Evolutionary conservation across 2,797 vertebrate genomes (phyloP), one percentile per base, ranked within the genome.

Genomic region (Chelon labrosus): DNA sequence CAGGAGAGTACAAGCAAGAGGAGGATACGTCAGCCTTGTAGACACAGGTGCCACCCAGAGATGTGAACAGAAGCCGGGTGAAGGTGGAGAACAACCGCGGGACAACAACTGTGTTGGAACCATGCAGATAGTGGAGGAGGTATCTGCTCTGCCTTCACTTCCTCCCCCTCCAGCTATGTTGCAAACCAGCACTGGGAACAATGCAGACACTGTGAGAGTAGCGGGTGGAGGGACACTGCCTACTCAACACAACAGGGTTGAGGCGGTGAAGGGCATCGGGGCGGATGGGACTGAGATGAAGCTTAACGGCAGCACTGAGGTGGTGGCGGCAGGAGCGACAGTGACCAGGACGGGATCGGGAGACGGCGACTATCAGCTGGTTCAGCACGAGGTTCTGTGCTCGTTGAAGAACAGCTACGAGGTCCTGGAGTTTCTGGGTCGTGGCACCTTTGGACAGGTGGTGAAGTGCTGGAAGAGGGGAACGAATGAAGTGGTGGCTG

Each of bases 401-500:
- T 99, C 97, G 0, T 79, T 96, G 92, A 99, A 98, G 91, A 97
- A 97, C 88, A 98, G 96, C 42, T 99, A 99, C 0, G 97, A 99
- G 89, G 98, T 99, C 59, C 90, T 99, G 65, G 98, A 99, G 91
- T 99, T 99, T 90, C 94, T 99, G 79, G 97, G 97, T 46, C 94
- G 98, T 31, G 98, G 98, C 62, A 99, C 98, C 61, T 99, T 99
- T 31, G 98, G 98, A 38, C 98, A 99, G 89, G 98, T 99, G 25
- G 98, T 98, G 59, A 99, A 99, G 87, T 98, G 97, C 94, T 99
- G 97, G 97, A 99, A 98, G 83, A 96, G 97, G 65, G 97, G 97
- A 83, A 98, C 97, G 3, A 97, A 95, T 64, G 97, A 99, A 81
- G 95, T 97, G 0, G 97, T 99, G 92, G 98, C 98, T 1, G 93